Base-by-base conservation (phyloP, 2,797 vertebrate species). In the Tapera naevia region DNA sequence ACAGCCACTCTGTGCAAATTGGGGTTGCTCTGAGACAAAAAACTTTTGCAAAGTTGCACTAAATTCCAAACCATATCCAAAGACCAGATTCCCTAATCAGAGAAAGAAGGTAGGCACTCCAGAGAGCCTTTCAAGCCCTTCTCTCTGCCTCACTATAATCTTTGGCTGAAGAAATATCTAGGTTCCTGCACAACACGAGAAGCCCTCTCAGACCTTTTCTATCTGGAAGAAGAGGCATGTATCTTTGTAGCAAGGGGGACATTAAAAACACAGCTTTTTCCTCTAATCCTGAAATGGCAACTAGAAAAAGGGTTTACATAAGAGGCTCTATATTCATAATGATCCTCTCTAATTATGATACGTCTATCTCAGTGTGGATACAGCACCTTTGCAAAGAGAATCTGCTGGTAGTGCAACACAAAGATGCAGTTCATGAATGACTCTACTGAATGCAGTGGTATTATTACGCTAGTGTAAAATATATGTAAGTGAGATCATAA, bases 401-500 rank as follows among this genome's bases (percentile, higher is more conserved):
- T 69, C 58, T 88, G 22, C 65, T 83, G 75, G 76, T 39, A 78
- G 54, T 14, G 51, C 28, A 70, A 39, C 70, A 66, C 80, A 79
- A 75, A 88, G 65, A 70, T 79, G 73, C 46, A 66, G 91, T 56
- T 88, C 46, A 35, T 62, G 43, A 88, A 72, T 78, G 54, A 48
- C 65, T 89, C 74, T 90, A 35, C 27, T 78, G 43, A 89, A 86
- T 48, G 72, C 57, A 89, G 84, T 37, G 21, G 33, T 65, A 66
- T 93, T n/a, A n/a, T n/a, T 88, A 72, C n/a, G 25, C 39, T 86
- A 43, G 66, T 66, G 58, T 89, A 81, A 94, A 92, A 93, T 86
- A 92, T 66, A 23, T 86, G 14, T 58, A 71, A 85, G 35, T 94
- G 87, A 97, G 85, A 89, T 95, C 92, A 96, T 95, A 89, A 86